Conservation (phyloP, 2,888 invertebrate species). For the Agonopterix subpropinquella region DNA sequence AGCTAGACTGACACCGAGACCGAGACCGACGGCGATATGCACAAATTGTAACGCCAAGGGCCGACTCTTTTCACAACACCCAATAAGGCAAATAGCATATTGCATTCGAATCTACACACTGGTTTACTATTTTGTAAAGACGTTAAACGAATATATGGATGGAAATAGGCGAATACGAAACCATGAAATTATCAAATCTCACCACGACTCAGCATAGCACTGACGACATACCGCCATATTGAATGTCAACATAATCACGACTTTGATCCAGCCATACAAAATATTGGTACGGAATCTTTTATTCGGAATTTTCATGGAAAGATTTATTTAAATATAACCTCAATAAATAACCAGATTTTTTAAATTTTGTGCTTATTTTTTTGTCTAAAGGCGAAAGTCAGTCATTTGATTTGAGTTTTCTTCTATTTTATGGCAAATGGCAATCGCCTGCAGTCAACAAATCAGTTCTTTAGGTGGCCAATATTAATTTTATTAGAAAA, state of each 20-base stretch:
- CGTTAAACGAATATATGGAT: conserved; percentile 26
- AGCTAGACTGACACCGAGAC: too few species aligned
- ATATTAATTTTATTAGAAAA: not conserved
- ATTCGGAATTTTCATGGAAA: conserved; percentile 22
- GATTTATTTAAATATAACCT: conserved; percentile 18
- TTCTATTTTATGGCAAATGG: conserved; percentile 33
- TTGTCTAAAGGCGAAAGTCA: conserved; percentile 55
- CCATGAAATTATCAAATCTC: conserved; percentile 77
- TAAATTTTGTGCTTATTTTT: conserved; percentile 67
- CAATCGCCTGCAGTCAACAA: conserved; percentile 2
- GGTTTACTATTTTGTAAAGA: conserved; percentile 25
- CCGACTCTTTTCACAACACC: conserved; percentile 19
- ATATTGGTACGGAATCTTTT: conserved; percentile 7
- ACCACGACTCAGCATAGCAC: conserved; percentile 98
- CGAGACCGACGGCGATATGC: conserved; percentile 22
- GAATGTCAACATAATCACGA: conserved; percentile 82
- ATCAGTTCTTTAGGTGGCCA: conserved; percentile 23
- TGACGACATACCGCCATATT: conserved; percentile 97
- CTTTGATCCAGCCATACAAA: conserved; percentile 51
- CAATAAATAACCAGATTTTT: conserved; percentile 28
- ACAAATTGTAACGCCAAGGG: conserved; percentile 41
- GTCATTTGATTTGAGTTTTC: conserved; percentile 51
- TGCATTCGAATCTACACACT: conserved; percentile 26
- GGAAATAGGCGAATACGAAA: conserved; percentile 41
- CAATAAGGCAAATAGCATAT: conserved; percentile 27